A percentile compares a stretch with the other conserved stretches of the same genome.
These are phyloP conservation scores for Dinocampus coccinellae DNA, from an alignment of 2,888 invertebrate genomes.

Conservation along the genomic window DNA sequence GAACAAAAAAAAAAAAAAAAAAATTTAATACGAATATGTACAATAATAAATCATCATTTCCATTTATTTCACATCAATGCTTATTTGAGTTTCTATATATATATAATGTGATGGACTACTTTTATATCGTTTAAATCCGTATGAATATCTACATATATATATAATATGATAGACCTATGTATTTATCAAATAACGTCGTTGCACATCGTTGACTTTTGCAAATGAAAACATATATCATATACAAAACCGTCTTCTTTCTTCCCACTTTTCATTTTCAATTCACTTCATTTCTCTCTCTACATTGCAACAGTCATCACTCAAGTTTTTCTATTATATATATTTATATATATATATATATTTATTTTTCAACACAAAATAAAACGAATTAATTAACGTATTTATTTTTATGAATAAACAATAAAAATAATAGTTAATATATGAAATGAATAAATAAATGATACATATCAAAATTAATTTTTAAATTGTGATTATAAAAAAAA, in stretches of 20 bases:
- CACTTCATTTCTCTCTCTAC: no score
- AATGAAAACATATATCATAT: conserved; percentile 51
- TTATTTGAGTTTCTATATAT: not conserved
- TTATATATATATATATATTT: no score
- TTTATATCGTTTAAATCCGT: not conserved
- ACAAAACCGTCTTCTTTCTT: conserved; percentile 36
- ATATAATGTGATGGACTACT: conserved; percentile 23
- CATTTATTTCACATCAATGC: not conserved
- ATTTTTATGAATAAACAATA: not conserved
- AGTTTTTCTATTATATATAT: no score
- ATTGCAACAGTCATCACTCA: no score
- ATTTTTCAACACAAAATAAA: not conserved
- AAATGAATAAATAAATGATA: not conserved
- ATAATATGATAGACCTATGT: conserved; percentile 39
- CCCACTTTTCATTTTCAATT: not conserved
- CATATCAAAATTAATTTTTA: no score
- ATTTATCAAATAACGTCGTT: conserved; percentile 44
- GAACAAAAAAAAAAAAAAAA: not conserved
- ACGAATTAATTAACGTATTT: not conserved
- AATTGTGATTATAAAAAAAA: no score
- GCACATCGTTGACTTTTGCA: conserved; percentile 64
- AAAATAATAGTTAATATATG: not conserved
- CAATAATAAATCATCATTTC: not conserved
- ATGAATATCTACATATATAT: conserved; percentile 12
- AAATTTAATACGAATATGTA: no score